Evolutionary conservation across 2,113 vertebrate genomes (phyloP).

Genomic region (Acanthochromis polyacanthus): DNA sequence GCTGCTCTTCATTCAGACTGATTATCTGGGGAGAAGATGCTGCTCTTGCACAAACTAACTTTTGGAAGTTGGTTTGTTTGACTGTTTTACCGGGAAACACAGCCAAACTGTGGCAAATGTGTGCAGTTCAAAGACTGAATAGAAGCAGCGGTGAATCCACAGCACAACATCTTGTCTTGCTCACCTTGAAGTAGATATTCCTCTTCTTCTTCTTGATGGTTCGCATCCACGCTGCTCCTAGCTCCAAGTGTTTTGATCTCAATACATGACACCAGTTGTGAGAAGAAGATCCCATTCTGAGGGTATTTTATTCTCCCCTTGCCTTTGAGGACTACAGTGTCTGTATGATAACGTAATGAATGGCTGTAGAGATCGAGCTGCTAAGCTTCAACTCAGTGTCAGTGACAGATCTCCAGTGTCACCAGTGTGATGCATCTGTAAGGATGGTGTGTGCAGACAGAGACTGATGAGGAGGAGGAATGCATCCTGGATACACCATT

Average conservation of each 20-base stretch:
- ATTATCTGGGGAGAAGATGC: no score
- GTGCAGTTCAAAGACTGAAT: no score
- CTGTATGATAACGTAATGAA: conserved; percentile 12
- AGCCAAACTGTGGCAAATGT: no score
- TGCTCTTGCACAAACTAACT: no score
- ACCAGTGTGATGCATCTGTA: conserved; percentile 16
- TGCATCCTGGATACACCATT: conserved; percentile 26
- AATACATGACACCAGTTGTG: conserved; percentile 1
- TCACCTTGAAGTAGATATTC: no score
- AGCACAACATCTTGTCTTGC: no score
- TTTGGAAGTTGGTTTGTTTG: no score
- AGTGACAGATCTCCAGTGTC: conserved; percentile 7
- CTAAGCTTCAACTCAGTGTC: conserved; percentile 6
- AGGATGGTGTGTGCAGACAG: conserved; percentile 7
- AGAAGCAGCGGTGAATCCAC: no score
- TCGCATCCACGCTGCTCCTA: conserved; percentile 1
- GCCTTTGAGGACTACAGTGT: neutral
- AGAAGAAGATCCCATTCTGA: conserved; percentile 20
- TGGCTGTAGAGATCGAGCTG: conserved; percentile 13
- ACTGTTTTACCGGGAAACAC: no score
- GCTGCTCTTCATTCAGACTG: no score
- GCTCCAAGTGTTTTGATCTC: conserved; percentile 8
- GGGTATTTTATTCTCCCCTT: neutral
- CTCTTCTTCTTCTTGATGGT: neutral
- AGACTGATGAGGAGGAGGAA: conserved; percentile 23